Evolutionary conservation across 2,113 vertebrate species (phyloP).

Genomic region (Charadrius vociferus): DNA sequence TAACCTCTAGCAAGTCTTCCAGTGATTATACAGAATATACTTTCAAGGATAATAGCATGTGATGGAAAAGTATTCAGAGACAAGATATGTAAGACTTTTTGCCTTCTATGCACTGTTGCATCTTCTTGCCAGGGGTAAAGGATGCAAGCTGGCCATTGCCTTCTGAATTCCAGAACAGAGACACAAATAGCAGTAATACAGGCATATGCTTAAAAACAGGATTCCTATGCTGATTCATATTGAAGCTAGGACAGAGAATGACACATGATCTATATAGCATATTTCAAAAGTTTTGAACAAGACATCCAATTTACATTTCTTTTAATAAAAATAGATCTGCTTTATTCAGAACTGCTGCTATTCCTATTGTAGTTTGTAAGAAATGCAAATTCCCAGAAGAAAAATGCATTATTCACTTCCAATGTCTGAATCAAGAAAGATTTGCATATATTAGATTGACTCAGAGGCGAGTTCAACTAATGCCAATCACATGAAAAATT

Average conservation of each 20-base stretch:
- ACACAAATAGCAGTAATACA: not conserved
- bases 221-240: not conserved
- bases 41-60: not conserved
- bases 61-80: constrained; percentile 1
- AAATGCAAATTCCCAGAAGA: constrained; percentile 27
- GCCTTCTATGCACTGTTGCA: not conserved
- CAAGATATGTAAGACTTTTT: not conserved
- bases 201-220: not conserved
- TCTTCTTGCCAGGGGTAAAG: not conserved
- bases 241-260: not conserved
- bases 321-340: constrained; percentile 22
- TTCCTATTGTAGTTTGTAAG: not conserved
- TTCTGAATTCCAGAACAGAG: not conserved
- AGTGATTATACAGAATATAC: not conserved
- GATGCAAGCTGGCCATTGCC: not conserved
- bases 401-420: constrained; percentile 12
- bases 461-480: not conserved
- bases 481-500: not conserved
- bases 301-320: constrained; percentile 4
- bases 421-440: not conserved
- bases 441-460: not conserved
- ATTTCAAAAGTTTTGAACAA: not conserved
- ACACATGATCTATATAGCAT: not conserved
- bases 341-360: constrained; percentile 15
- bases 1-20: not conserved